phyloP scores from a whole-genome alignment of 2,888 invertebrate species.

The Latrodectus elegans region DNA sequence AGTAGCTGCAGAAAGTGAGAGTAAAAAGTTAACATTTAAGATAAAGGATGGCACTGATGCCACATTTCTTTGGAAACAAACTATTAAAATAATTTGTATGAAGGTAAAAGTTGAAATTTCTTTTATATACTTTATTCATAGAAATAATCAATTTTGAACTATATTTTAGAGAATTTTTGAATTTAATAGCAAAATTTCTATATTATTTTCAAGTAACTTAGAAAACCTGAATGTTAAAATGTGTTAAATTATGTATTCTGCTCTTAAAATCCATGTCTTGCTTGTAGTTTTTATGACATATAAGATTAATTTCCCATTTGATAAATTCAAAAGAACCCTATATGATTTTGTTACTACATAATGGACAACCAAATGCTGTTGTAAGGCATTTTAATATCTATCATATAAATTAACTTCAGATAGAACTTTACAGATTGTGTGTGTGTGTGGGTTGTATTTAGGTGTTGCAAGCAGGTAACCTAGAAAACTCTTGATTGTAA shows the following conservation, averaged over 20 bases:
- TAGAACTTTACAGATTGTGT: too few species aligned
- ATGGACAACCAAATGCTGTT: too few species aligned
- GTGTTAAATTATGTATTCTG: background rate
- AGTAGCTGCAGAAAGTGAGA: slow-evolving; percentile 22
- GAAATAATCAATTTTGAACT: slow-evolving; percentile 14
- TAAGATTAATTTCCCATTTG: background rate
- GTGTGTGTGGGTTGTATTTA: too few species aligned
- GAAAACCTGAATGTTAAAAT: too few species aligned
- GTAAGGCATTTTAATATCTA: too few species aligned
- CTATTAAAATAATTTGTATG: slow-evolving; percentile 81
- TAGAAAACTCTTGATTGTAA: too few species aligned
- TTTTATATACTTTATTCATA: background rate
- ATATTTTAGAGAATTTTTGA: background rate
- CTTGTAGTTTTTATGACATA: background rate
- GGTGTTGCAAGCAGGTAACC: too few species aligned
- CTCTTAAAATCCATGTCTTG: background rate
- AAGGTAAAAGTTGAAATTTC: slow-evolving; percentile 73
- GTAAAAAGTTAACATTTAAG: slow-evolving; percentile 78
- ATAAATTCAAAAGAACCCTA: too few species aligned
- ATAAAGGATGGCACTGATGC: slow-evolving; percentile 81
- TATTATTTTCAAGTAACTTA: background rate
- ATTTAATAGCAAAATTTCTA: background rate
- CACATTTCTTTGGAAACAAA: slow-evolving; percentile 82
- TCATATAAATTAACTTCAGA: too few species aligned
- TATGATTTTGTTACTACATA: too few species aligned